Evolutionary conservation across 2,797 vertebrate species (phyloP).

Genomic region (Euthynnus affinis): DNA sequence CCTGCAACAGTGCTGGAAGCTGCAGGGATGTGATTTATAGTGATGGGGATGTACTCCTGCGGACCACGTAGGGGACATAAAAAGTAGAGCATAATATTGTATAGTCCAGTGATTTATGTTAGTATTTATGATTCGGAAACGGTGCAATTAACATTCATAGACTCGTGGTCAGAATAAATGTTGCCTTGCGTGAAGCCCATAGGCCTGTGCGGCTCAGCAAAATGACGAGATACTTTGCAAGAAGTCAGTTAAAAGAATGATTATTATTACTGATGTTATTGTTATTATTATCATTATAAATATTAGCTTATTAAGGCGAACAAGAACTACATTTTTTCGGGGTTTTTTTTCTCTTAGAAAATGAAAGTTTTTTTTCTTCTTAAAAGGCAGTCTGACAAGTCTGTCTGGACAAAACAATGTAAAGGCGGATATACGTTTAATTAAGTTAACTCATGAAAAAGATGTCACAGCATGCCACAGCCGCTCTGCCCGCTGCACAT

Average conservation of each 20-base stretch:
- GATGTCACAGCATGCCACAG: constrained; percentile 83
- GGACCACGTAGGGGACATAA: constrained; percentile 84
- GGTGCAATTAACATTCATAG: constrained; percentile 85
- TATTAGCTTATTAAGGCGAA: not conserved
- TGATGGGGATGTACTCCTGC: constrained; percentile 79
- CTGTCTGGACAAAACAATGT: constrained; percentile 74
- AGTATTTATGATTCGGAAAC: constrained; percentile 86
- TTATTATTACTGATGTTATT: constrained; percentile 34
- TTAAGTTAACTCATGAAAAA: constrained; percentile 86
- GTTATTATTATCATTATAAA: constrained; percentile 28
- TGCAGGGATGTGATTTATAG: constrained; percentile 87
- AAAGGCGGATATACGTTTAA: constrained; percentile 84
- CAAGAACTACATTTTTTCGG: not conserved
- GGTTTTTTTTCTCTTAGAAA: constrained; percentile 3
- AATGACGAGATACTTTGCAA: constrained; percentile 27
- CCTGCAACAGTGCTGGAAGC: constrained; percentile 71
- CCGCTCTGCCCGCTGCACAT: constrained; percentile 72
- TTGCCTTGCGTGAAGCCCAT: constrained; percentile 47
- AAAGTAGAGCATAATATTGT: constrained; percentile 85
- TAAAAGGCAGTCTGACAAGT: constrained; percentile 23
- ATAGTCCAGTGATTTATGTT: constrained; percentile 85
- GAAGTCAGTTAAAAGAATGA: constrained; percentile 33
- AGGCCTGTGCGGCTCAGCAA: constrained; percentile 42
- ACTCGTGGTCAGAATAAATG: constrained; percentile 79
- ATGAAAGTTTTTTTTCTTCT: not conserved